Evolutionary conservation across 2,888 invertebrate species (phyloP).

Genomic region (Eupsilia transversa): DNA sequence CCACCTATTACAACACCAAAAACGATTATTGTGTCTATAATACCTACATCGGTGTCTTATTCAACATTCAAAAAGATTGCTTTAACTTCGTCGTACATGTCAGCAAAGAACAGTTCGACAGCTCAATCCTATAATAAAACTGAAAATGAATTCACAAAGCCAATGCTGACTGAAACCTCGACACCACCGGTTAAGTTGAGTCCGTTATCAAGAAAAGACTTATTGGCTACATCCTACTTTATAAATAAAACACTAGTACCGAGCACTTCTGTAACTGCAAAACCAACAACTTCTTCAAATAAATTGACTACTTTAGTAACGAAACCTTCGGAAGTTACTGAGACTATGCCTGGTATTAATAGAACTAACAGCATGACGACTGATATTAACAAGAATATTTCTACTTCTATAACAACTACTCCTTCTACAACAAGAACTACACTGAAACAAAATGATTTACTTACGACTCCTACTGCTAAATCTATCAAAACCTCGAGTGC

Average conservation of each 20-base stretch:
- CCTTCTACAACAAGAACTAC: constrained; percentile 69
- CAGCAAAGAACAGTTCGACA: constrained; percentile 72
- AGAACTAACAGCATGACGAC: constrained; percentile 88
- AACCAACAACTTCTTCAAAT: constrained; percentile 51
- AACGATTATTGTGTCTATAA: constrained; percentile 88
- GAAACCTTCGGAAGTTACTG: constrained; percentile 60
- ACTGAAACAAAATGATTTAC: constrained; percentile 54
- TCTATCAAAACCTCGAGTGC: constrained; percentile 51
- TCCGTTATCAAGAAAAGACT: constrained; percentile 53
- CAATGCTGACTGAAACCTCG: constrained; percentile 75
- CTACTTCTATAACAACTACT: constrained; percentile 79
- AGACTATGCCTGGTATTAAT: constrained; percentile 69
- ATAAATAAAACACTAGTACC: constrained; percentile 50
- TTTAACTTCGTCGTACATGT: constrained; percentile 78
- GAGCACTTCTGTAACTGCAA: constrained; percentile 61
- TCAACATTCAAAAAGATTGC: constrained; percentile 86
- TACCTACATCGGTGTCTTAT: constrained; percentile 88
- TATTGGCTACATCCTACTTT: constrained; percentile 40
- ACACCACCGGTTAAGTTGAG: constrained; percentile 68
- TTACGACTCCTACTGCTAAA: constrained; percentile 60
- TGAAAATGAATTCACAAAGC: constrained; percentile 77
- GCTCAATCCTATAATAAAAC: constrained; percentile 71
- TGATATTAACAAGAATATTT: constrained; percentile 77
- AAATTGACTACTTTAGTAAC: constrained; percentile 63
- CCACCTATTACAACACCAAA: constrained; percentile 82